Percentiles rank a stretch among this genome's conserved stretches.
Conservation (phyloP, 2,113 vertebrate genomes). For the Tragelaphus imberbis region DNA sequence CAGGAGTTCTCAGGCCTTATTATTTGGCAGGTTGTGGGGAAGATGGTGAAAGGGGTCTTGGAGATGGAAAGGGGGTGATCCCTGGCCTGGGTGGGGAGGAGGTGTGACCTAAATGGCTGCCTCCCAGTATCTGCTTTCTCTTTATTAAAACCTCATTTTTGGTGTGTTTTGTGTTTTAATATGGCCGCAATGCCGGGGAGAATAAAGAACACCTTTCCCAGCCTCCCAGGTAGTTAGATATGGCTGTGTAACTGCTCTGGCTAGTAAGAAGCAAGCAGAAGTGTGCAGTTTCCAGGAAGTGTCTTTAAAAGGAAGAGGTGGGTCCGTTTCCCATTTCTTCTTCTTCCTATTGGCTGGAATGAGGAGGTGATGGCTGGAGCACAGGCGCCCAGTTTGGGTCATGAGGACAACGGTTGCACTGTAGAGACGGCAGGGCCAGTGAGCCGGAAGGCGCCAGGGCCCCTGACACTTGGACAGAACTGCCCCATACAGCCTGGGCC, state of each 20-base stretch:
- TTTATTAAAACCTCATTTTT: background rate
- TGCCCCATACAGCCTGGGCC: background rate
- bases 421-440: background rate
- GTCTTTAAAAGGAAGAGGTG: background rate
- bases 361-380: background rate
- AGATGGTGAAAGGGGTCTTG: background rate
- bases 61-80: background rate
- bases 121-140: background rate
- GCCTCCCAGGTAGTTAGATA: background rate
- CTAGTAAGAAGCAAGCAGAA: background rate
- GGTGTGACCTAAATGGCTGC: background rate
- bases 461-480: background rate
- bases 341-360: background rate
- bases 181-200: background rate
- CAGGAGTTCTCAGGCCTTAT: background rate
- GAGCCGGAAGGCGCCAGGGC: background rate
- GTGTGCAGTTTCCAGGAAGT: background rate
- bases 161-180: background rate
- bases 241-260: background rate
- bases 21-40: background rate
- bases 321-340: background rate
- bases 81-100: background rate
- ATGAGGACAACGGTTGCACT: background rate
- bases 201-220: background rate
- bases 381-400: background rate